Percentiles rank a stretch among this genome's conserved stretches.
phyloP scores from a whole-genome alignment of 30 jellyfish, hydroid and myxozoan species.

The Turritopsis dohrnii region DNA sequence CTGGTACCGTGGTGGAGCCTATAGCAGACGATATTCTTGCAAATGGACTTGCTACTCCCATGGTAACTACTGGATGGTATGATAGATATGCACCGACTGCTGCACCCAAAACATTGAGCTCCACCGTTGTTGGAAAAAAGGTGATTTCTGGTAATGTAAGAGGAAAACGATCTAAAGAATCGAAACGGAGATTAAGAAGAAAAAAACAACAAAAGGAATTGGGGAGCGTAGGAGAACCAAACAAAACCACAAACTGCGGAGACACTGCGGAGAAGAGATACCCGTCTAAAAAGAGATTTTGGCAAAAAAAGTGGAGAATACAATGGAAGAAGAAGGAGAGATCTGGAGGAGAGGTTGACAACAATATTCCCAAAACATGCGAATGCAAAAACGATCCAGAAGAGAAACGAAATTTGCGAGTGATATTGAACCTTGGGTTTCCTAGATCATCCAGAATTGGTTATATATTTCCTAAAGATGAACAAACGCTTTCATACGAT shows the following conservation, averaged over 20 bases:
- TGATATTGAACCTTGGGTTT: not conserved
- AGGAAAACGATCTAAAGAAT: not conserved
- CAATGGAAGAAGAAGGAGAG: not conserved
- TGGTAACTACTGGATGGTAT: not conserved
- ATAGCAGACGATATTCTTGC: not conserved
- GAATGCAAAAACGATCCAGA: not conserved
- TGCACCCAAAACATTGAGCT: not conserved
- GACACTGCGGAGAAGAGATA: not conserved
- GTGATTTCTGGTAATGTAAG: not conserved
- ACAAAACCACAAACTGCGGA: too few species aligned
- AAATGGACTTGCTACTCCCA: not conserved
- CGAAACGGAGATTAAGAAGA: not conserved
- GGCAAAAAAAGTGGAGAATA: not conserved
- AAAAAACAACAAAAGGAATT: too few species aligned
- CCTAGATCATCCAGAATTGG: not conserved
- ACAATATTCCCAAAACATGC: not conserved
- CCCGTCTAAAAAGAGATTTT: not conserved
- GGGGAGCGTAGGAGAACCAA: too few species aligned
- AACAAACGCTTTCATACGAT: not conserved
- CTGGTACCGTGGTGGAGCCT: not conserved
- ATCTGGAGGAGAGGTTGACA: not conserved
- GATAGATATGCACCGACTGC: not conserved
- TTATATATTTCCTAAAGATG: not conserved
- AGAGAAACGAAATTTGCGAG: not conserved
- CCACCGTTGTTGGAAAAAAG: not conserved